phyloP scores from a whole-genome alignment of 2,888 invertebrate species.

The Incurvaria masculella region DNA sequence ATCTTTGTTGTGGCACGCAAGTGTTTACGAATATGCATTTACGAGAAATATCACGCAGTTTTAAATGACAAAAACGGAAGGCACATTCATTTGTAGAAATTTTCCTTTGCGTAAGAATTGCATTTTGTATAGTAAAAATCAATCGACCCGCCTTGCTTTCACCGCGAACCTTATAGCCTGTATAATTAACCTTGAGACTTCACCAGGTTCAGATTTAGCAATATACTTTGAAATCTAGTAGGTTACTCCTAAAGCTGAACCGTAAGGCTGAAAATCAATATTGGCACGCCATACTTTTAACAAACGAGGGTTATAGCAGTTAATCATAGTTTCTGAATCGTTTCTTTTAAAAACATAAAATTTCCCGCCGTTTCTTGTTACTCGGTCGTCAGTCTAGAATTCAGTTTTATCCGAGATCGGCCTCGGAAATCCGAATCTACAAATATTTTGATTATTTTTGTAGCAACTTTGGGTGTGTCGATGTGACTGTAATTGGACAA shows the following conservation, averaged over 20 bases:
- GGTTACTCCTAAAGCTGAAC: background rate
- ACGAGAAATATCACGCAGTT: constrained; percentile 13
- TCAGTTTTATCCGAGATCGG: background rate
- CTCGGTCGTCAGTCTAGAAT: background rate
- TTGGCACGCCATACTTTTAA: background rate
- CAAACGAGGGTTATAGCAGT: constrained; percentile 1
- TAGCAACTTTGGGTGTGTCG: background rate
- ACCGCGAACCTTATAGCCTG: constrained; percentile 17
- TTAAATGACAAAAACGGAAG: constrained; percentile 18
- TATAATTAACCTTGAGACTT: background rate
- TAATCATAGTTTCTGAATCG: constrained; percentile 5
- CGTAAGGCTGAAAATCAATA: background rate
- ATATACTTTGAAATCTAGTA: background rate
- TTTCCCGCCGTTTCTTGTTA: constrained; percentile 3
- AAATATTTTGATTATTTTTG: background rate
- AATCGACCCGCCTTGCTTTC: constrained; percentile 17
- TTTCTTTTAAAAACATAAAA: constrained; percentile 6
- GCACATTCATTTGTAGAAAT: constrained; percentile 22
- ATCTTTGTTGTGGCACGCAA: constrained; percentile 19
- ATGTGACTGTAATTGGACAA: background rate
- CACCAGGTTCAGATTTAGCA: background rate
- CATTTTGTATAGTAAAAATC: constrained; percentile 21
- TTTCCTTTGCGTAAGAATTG: constrained; percentile 21
- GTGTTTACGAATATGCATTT: constrained; percentile 15
- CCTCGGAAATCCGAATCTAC: background rate